phyloP scores from a whole-genome alignment of 2,797 vertebrate genomes.

The Geotrypetes seraphini region DNA sequence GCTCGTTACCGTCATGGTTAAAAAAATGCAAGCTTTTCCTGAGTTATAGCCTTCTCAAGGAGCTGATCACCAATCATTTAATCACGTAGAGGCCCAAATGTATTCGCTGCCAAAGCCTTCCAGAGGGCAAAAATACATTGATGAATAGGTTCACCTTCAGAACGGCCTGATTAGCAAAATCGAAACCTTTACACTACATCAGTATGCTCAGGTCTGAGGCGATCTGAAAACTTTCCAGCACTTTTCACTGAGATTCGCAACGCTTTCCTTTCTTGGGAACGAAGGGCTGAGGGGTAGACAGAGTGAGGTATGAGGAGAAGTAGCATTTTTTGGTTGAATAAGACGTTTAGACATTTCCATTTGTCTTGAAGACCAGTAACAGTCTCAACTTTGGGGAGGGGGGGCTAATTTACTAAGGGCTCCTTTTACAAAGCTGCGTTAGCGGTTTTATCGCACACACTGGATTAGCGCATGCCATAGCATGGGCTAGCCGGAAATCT shows the following conservation, averaged over 20 bases:
- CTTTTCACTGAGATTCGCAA: background rate
- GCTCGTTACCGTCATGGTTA: too few relatives aligned
- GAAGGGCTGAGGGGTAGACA: background rate
- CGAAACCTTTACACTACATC: background rate
- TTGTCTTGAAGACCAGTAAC: conserved; percentile 1
- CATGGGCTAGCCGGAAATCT: too few relatives aligned
- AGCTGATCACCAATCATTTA: conserved; percentile 3
- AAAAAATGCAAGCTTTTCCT: too few relatives aligned
- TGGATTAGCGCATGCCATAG: too few relatives aligned
- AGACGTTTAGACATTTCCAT: too few relatives aligned
- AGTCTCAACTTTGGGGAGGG: too few relatives aligned
- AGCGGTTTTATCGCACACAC: too few relatives aligned
- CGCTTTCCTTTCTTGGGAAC: too few relatives aligned
- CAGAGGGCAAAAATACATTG: background rate
- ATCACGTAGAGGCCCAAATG: background rate
- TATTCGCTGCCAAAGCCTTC: background rate
- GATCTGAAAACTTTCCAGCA: conserved; percentile 9
- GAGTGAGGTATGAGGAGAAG: too few relatives aligned
- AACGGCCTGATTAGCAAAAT: conserved; percentile 6
- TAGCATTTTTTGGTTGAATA: too few relatives aligned
- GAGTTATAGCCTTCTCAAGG: background rate
- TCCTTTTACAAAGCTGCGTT: too few relatives aligned
- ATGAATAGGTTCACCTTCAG: conserved; percentile 7
- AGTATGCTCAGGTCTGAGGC: background rate
- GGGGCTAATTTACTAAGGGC: too few relatives aligned